Conservation (phyloP, 2,797 vertebrate species). For the Crocidura indochinensis region DNA sequence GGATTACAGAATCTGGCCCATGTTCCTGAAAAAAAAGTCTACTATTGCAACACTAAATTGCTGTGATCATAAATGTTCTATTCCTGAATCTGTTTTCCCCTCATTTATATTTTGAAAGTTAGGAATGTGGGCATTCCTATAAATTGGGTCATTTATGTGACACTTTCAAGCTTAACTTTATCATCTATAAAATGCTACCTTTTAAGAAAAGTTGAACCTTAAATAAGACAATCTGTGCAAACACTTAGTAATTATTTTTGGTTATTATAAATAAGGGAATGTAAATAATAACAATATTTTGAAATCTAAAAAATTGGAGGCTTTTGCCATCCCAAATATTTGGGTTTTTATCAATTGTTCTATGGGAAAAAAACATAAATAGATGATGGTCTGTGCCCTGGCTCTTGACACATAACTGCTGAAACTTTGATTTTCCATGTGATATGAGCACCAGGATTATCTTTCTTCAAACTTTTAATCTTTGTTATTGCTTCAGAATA, state of each 20-base stretch:
- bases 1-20: background rate
- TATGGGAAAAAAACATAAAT: too few species aligned
- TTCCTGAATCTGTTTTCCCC: background rate
- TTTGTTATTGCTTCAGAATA: too few species aligned
- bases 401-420: too few species aligned
- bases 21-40: background rate
- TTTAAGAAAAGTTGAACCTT: background rate
- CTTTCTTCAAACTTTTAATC: too few species aligned
- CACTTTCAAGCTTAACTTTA: background rate
- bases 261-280: background rate
- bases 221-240: background rate
- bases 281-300: accelerated
- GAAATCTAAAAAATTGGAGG: background rate
- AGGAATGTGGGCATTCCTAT: background rate
- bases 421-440: too few species aligned
- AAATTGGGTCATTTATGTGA: background rate
- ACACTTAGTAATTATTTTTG: background rate
- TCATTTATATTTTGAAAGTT: background rate
- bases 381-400: too few species aligned
- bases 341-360: too few species aligned
- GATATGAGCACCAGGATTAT: too few species aligned
- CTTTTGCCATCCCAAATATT: too few species aligned
- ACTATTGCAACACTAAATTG: background rate
- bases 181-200: background rate
- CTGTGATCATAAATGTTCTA: background rate